Base-by-base conservation (phyloP, 2,888 invertebrate genomes). In the Hipparchia semele region DNA sequence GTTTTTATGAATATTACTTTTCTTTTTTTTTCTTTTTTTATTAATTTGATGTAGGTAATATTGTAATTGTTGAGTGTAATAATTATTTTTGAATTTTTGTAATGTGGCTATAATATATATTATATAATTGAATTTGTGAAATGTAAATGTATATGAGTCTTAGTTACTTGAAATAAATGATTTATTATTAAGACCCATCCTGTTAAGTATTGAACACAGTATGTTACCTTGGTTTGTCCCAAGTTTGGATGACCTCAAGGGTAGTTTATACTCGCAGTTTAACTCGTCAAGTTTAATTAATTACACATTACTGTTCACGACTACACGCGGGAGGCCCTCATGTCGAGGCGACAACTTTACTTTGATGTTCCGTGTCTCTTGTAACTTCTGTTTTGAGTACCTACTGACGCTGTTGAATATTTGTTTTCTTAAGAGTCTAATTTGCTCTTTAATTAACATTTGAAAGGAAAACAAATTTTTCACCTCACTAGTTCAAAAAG, bases 391-490 rank as follows among this genome's bases (percentile, higher is more conserved):
- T 60, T 5, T 12, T 5, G 54, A 51, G 33, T 49, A 45, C 70
- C 45, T 54, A 49, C 61, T 49, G n/a, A 60, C 53, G 45, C 53
- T 59, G 39, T 33, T n/a, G 49, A 56, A 45, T 64, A 13, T 64
- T 54, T 58, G 65, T 46, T 56, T 58, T 53, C 23, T 9, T 10
- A 49, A 49, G 59, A 59, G 33, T 33, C 33, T 59, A 59, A 59
- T 59, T 59, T 59, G 59, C 59, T 59, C 59, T 59, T 59, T 10
- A 59, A 59, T 59, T 59, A 59, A 39, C 59, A 59, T 59, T 58
- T 12, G 5, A 12, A 6, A 3, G 4, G 54, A 54, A 59, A 13
- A 9, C 13, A 59, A 4, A 13, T 5, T 13, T 59, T 59, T 59
- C 23, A 23, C 23, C 23, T 23, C 23, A 23, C 23, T 23, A 23